Evolutionary conservation across 2,113 vertebrate genomes (phyloP).

Genomic region (Rattus rattus): DNA sequence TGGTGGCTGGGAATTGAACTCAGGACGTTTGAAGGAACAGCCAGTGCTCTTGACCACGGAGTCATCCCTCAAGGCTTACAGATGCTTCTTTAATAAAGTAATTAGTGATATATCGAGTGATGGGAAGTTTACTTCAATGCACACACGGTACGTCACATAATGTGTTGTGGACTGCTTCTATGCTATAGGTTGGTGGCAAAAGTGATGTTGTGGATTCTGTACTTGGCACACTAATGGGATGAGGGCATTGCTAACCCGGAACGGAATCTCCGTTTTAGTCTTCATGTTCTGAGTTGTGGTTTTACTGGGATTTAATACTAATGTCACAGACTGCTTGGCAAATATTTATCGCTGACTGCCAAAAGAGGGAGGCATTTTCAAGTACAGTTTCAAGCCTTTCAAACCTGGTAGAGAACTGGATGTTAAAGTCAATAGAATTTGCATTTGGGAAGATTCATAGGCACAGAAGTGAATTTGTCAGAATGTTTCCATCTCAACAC

Average conservation of each 20-base stretch:
- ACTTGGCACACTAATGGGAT: neutral
- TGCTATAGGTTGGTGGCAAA: neutral
- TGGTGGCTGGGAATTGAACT: neutral
- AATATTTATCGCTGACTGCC: constrained; percentile 67
- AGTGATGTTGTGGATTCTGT: neutral
- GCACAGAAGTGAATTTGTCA: constrained; percentile 64
- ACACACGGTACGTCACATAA: neutral
- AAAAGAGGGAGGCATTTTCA: constrained; percentile 63
- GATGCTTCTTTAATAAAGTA: neutral
- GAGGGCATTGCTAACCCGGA: neutral
- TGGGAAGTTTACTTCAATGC: neutral
- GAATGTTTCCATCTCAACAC: constrained; percentile 46
- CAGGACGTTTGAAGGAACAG: neutral
- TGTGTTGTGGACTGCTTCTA: neutral
- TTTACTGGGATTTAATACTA: constrained; percentile 62
- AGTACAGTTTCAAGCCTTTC: constrained; percentile 72
- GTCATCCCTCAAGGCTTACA: neutral
- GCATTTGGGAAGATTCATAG: constrained; percentile 72
- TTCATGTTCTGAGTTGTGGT: neutral
- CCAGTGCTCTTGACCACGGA: neutral
- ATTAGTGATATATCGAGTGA: neutral
- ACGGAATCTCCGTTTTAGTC: constrained; percentile 49
- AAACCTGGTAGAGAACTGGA: constrained; percentile 67
- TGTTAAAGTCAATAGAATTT: constrained; percentile 72
- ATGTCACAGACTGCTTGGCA: constrained; percentile 33